These are phyloP conservation scores for Acronicta aceris DNA, from an alignment of 2,888 invertebrate genomes.

Conservation along the genomic window DNA sequence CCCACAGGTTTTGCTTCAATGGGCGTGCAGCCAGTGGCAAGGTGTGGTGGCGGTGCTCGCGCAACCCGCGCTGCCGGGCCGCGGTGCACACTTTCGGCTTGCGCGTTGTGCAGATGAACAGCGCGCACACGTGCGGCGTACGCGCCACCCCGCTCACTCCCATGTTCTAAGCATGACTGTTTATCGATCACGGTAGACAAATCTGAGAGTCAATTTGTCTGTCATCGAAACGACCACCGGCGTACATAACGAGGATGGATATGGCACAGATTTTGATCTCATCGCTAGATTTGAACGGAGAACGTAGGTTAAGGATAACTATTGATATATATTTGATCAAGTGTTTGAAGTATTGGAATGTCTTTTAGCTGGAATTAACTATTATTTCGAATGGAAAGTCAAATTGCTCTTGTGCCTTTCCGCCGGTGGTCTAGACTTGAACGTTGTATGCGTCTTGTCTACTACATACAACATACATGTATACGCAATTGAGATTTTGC, in stretches of 20 bases:
- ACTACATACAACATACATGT: conserved; percentile 60
- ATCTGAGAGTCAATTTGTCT: conserved; percentile 70
- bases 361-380: conserved; percentile 66
- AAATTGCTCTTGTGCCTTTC: conserved; percentile 85
- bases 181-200: conserved; percentile 18
- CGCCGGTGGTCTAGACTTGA: conserved; percentile 76
- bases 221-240: conserved; percentile 72
- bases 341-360: conserved; percentile 58
- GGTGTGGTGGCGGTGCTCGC: conserved; percentile 87
- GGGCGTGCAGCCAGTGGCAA: conserved; percentile 86
- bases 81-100: conserved; percentile 86
- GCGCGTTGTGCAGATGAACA: conserved; percentile 86
- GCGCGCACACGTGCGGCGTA: conserved; percentile 85
- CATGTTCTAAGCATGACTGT: conserved; percentile 74
- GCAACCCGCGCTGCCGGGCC: conserved; percentile 85
- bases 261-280: conserved; percentile 81
- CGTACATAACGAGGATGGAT: conserved; percentile 71
- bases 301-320: conserved; percentile 43
- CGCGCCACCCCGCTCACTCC: conserved; percentile 84
- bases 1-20: conserved; percentile 86
- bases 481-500: conserved; percentile 68
- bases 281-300: conserved; percentile 45
- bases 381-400: conserved; percentile 70
- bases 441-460: conserved; percentile 70
- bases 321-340: conserved; percentile 50